Conservation (phyloP, 1,140 invertebrate genomes). For the Onthophagus taurus region DNA sequence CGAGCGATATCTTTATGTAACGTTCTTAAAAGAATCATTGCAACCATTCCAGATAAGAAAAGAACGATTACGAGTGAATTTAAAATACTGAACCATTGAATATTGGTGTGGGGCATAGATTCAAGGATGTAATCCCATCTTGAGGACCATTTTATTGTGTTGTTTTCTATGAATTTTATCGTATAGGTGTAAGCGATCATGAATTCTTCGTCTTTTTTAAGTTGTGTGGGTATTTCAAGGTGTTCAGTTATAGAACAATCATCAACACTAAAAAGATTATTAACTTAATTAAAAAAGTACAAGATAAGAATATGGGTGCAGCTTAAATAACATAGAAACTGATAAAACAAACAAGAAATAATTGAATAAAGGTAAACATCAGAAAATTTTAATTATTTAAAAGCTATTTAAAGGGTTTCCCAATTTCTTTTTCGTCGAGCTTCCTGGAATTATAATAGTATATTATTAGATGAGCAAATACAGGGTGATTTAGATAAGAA, state of each 20-base stretch:
- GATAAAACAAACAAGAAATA: too few relatives aligned
- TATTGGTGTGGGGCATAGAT: conserved; percentile 97
- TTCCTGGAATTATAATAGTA: too few relatives aligned
- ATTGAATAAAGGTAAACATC: too few relatives aligned
- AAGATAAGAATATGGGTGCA: not conserved
- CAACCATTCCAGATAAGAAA: conserved; percentile 95
- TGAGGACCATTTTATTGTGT: conserved; percentile 93
- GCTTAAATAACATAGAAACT: not conserved
- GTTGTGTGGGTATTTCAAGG: conserved; percentile 39
- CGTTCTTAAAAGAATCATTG: conserved; percentile 96
- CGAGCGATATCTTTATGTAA: conserved; percentile 97
- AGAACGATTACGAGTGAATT: conserved; percentile 85
- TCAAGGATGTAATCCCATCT: conserved; percentile 99
- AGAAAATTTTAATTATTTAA: too few relatives aligned
- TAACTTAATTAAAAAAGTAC: too few relatives aligned
- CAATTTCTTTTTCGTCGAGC: too few relatives aligned
- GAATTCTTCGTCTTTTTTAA: conserved; percentile 46
- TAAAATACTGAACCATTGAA: conserved; percentile 96
- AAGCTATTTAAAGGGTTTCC: too few relatives aligned
- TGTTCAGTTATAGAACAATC: conserved; percentile 17
- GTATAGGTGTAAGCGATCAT: conserved; percentile 81
- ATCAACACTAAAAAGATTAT: not conserved
- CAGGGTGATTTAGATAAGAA: too few relatives aligned
- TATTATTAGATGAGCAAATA: too few relatives aligned
- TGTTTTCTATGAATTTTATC: conserved; percentile 70